Evolutionary conservation across 2,888 invertebrate genomes (phyloP), one percentile per base, ranked within the genome.

Genomic region (Dasysyrphus albostriatus): DNA sequence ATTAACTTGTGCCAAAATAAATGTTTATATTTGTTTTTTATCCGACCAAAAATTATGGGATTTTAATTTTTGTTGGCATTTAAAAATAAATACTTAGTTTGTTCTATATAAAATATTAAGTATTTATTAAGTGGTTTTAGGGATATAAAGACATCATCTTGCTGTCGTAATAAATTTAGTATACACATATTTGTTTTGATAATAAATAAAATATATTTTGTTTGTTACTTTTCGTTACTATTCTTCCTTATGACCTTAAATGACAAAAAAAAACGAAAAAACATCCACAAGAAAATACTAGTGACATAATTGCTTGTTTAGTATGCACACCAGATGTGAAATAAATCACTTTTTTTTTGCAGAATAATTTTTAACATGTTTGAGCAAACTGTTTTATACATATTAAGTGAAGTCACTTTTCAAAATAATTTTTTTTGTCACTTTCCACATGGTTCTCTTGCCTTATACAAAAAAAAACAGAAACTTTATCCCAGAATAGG

Each of bases 41-140:
- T 65, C 9, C 19, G 37, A 49, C 32, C 47, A 67, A 67, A n/a
- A 67, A 67, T 67, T 34, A 67, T 67, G 16, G 16, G 49, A 16
- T 47, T 65, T 65, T 44, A 34, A 34, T 16, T 12, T 16, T 47
- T 34, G 12, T 34, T 49, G 12, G 9, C n/a, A 67, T 44, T 44
- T 44, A n/a, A 29, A 42, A 63, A 42, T n/a, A 32, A n/a, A 14
- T 8, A 51, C 3, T 7, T 7, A 44, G 5, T 12, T 12, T 37
- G 14, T 42, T 42, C 42, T n/a, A 8, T 12, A 44, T 44, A 58
- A 19, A 10, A 16, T 16, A 12, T 16, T 19, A 34, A 19, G n/a
- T 44, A 67, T 37, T 19, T 47, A 34, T 47, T 47, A 32, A 65
- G 12, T 47, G 29, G 12, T 32, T 12, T 34, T 34, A 37, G 7